A percentile compares a stretch with the other conserved stretches of the same genome.
Conservation (phyloP, 1,140 invertebrate genomes). For the Pseudomyrmex flavicornis region DNA sequence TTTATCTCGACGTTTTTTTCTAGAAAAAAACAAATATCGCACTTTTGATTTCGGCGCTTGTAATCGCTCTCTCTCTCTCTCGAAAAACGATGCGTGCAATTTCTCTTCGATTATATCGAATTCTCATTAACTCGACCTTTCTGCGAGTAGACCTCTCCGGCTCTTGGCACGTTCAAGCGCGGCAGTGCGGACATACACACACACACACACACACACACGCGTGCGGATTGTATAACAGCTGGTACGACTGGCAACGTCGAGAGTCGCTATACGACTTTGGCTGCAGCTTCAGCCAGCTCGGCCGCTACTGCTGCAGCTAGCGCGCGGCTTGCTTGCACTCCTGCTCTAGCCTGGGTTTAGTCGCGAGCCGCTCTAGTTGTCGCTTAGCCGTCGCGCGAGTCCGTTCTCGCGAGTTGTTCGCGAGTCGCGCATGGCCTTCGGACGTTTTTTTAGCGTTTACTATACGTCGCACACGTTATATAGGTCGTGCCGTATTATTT, state of each 20-base stretch:
- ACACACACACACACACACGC: constrained; percentile 30
- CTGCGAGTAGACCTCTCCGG: neutral
- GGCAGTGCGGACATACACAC: neutral
- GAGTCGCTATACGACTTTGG: constrained; percentile 51
- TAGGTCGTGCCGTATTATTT: constrained; percentile 10
- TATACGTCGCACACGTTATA: neutral
- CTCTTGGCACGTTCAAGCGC: constrained; percentile 19
- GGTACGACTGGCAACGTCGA: constrained; percentile 55
- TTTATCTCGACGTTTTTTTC: too few relatives aligned
- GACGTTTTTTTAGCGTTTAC: neutral
- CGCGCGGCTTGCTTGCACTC: constrained; percentile 34
- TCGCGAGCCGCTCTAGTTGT: constrained; percentile 60
- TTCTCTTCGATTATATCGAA: neutral
- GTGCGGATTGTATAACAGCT: constrained; percentile 66
- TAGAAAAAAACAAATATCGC: too few relatives aligned
- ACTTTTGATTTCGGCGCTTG: too few relatives aligned
- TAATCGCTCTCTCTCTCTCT: too few relatives aligned
- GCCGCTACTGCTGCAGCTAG: constrained; percentile 40
- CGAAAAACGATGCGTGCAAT: neutral
- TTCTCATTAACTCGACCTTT: neutral
- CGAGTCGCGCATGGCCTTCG: constrained; percentile 5
- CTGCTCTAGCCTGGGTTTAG: constrained; percentile 56
- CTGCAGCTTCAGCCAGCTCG: constrained; percentile 16
- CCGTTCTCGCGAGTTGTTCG: neutral
- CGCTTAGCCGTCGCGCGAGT: constrained; percentile 56